Conservation (phyloP, 2,113 vertebrate species). For the Pseudorectes ferrugineus region DNA sequence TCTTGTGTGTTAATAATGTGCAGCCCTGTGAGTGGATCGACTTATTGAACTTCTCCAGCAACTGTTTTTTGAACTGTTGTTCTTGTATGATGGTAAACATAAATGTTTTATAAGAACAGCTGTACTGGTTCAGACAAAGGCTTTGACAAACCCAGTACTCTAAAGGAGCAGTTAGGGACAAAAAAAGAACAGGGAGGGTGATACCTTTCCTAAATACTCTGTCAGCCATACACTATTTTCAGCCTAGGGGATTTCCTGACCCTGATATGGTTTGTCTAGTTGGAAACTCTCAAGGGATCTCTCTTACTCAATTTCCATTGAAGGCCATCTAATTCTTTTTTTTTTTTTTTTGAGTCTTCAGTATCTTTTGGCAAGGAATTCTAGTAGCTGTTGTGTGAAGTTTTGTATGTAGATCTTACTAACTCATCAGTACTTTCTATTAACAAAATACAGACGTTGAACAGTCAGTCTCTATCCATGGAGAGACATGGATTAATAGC, state of each 20-base stretch:
- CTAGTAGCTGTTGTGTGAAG: background rate
- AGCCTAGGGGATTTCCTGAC: background rate
- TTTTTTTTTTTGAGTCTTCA: background rate
- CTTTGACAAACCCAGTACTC: background rate
- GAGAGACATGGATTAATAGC: background rate
- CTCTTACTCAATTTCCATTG: background rate
- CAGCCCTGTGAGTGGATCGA: background rate
- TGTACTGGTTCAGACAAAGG: constrained; percentile 9
- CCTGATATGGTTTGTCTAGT: background rate
- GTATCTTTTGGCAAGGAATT: background rate
- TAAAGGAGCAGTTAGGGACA: background rate
- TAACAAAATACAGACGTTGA: background rate
- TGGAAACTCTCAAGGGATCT: background rate
- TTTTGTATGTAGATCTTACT: background rate
- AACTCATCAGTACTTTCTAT: background rate
- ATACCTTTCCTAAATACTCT: background rate
- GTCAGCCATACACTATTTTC: background rate
- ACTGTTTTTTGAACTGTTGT: background rate
- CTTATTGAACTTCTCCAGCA: background rate
- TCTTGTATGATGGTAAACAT: background rate
- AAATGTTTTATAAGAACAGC: constrained; percentile 36
- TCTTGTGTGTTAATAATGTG: background rate
- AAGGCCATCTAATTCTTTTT: background rate
- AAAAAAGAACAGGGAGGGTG: background rate
- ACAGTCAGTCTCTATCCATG: background rate